These are phyloP conservation scores for Sarcophaga peregrina DNA, from an alignment of 1,140 invertebrate genomes.

Conservation along the genomic window DNA sequence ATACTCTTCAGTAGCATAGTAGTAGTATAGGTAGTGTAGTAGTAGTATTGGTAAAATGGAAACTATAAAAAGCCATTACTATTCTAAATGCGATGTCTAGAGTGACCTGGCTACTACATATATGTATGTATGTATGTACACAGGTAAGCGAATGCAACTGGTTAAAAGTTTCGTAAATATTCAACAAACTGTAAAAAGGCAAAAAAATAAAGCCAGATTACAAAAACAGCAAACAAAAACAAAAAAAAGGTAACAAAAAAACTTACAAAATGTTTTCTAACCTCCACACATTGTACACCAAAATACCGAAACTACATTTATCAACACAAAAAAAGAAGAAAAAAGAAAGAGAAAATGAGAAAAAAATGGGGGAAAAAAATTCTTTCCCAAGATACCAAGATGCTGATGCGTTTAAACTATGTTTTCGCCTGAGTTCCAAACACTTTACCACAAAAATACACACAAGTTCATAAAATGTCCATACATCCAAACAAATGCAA, in stretches of 20 bases:
- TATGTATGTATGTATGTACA: no score
- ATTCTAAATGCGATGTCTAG: neutral
- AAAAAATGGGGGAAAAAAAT: no score
- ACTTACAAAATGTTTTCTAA: neutral
- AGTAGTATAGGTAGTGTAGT: no score
- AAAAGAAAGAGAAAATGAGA: no score
- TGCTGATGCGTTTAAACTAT: neutral
- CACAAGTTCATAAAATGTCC: no score
- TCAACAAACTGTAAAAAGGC: slow-evolving; percentile 4
- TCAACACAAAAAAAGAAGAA: no score
- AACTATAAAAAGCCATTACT: neutral
- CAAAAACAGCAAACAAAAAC: neutral
- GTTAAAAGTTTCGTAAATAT: slow-evolving; percentile 11
- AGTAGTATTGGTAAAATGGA: no score
- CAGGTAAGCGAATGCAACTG: slow-evolving; percentile 14
- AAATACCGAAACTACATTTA: neutral
- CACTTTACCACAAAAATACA: no score
- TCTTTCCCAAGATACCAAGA: neutral
- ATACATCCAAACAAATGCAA: no score
- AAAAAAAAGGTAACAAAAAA: neutral
- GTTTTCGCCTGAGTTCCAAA: no score
- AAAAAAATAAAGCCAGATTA: neutral
- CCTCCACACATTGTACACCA: neutral
- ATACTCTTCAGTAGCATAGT: neutral
- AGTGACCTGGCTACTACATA: neutral